Evolutionary conservation across 2,888 invertebrate genomes (phyloP), one percentile per base, ranked within the genome.

Genomic region (Linnaemya tessellans): DNA sequence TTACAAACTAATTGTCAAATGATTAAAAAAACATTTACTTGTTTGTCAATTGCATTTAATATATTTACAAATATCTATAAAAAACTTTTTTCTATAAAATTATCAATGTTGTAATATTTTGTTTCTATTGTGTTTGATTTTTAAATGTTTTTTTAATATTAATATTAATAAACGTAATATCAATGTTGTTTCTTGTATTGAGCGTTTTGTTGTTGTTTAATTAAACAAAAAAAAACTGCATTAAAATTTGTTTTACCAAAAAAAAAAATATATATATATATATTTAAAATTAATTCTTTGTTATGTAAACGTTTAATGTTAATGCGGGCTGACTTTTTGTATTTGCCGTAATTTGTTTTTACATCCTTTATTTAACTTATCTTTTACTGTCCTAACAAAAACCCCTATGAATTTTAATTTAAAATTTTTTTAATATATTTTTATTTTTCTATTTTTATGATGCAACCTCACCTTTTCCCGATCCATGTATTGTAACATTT

Each of bases 101-200:
- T 90, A 90, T 90, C 89, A 90, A 90, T 90, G 89, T 90, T 90
- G 90, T 90, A 89, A 90, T 88, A 89, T 90, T 90, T 89, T 90
- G 87, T 90, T 90, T 89, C 88, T 88, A 88, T 89, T 89, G 87
- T 90, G 88, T 88, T 89, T 89, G 88, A 88, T 89, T 90, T 51
- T 46, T 73, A 60, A 62, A 74, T 84, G 67, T 67, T 75, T 81
- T 86, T 78, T 87, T 58, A 73, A 56, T 77, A 65, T 58, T 58
- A 70, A 70, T 62, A 46, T 67, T 79, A 73, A 30, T 81, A 79
- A 82, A 85, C 82, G 79, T 85, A 79, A 67, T 82, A 70, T 84
- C 74, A 77, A 85, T 85, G 85, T 85, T 85, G 85, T 85, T 71
- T 78, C 30, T 78, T 84, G 81, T 82, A 82, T 80, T 85, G 78